Evolutionary conservation across 2,113 vertebrate species (phyloP), one percentile per base, ranked within the genome.

Genomic region (Misgurnus mizolepis): DNA sequence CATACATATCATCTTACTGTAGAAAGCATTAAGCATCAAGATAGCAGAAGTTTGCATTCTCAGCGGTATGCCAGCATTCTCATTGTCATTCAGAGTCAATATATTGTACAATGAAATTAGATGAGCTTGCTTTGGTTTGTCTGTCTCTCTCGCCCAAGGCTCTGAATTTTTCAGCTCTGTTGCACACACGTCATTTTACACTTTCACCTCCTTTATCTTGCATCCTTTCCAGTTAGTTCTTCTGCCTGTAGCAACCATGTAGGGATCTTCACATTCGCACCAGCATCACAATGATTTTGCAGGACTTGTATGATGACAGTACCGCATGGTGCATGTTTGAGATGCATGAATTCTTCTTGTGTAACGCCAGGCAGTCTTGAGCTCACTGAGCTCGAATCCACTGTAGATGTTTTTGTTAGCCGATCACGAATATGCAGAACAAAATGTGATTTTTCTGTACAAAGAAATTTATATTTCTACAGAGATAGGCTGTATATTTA

Each of bases 31-130:
- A 27, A 22, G 41, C 45, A 15, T 49, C 60, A n/a, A 62, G 12
- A 61, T 40, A 14, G 6, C 27, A 34, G 11, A 15, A 76, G 60
- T 64, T 76, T 49, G 60, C 73, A 39, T 76, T 76, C 73, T 64
- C 73, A 76, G 43, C 43, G 7, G 73, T 39, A 18, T 76, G 60
- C 60, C 22, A 10, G 43, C 9, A 49, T 64, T 22, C 72, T 58
- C 73, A 76, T 76, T 76, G 73, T 64, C 58, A 64, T 50, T 76
- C 73, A 49, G 43, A 76, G 58, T 64, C 73, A n/a, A 76, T 76
- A 76, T 76, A 64, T 76, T n/a, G 43, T 64, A 64, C 73, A 64
- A 50, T 76, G 60, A 76, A 76, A 76, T 76, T 76, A 64, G 58
- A 64, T 64, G 41, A 75, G 58, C 58, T 75, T n/a, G 60, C 73